Base-by-base conservation (phyloP, 2,797 vertebrate species). In the Apogon talboti region DNA sequence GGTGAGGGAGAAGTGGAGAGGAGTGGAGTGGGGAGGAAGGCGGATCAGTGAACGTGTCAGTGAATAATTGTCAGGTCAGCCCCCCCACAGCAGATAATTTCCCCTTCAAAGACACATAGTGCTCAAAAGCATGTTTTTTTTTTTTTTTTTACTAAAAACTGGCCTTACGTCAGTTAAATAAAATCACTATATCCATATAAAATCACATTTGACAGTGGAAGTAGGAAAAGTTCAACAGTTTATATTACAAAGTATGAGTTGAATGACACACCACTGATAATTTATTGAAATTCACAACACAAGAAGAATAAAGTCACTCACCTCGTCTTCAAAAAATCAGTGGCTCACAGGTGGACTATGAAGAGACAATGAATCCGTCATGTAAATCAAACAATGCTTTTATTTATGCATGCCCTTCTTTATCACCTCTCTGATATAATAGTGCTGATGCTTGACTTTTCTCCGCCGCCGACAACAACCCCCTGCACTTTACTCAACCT, bases 341-440 rank as follows among this genome's bases (percentile, higher is more conserved):
- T 66, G 61, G 24, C 47, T 59, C 30, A 35, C 82, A 71, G 45
- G 30, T 77, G 44, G 24, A 41, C 76, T 77, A 6, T 24, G 15
- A 51, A 59, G 70, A 78, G 35, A 65, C 50, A 74, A 67, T 64
- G 64, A 44, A 67, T 61, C 24, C 1, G 64, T 75, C 61, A 71
- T 61, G 5, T 55, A 66, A 79, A 86, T 77, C 28, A 45, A 37
- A 82, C 62, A 64, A 85, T 81, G 83, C 58, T 60, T 84, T 87
- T 81, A 83, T 84, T 76, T n/a, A 12, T 65, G 42, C 49, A 12
- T 66, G 42, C 49, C 44, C 38, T 47, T 52, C 45, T 82, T 91
- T 91, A 93, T 90, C 79, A 80, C 35, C 16, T 21, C 11, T 30
- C 76, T 86, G 91, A 93, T 92, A 92, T 68, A 53, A 75, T 79